phyloP scores from a whole-genome alignment of 2,888 invertebrate species.

The Nomada fabriciana region DNA sequence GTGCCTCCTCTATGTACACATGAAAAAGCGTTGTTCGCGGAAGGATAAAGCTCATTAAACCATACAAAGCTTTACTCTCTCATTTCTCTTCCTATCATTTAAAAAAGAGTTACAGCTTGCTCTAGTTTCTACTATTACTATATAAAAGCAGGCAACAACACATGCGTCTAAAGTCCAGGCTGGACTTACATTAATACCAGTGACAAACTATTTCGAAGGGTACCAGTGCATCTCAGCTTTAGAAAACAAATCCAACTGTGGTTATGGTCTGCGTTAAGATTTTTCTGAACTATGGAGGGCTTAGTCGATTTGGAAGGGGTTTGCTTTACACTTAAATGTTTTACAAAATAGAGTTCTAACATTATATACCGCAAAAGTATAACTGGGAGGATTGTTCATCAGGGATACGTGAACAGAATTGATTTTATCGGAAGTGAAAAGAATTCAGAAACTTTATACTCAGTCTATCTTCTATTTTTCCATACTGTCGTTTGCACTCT shows the following conservation, averaged over 20 bases:
- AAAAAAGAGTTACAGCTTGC: constrained; percentile 11
- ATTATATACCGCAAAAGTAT: too few relatives aligned
- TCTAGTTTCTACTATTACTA: neutral
- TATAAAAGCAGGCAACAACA: constrained; percentile 13
- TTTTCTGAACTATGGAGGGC: neutral
- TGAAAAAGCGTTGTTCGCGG: neutral
- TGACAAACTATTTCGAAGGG: constrained; percentile 22
- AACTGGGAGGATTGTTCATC: too few relatives aligned
- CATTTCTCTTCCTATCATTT: neutral
- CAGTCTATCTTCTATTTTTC: too few relatives aligned
- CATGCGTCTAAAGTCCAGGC: constrained; percentile 34
- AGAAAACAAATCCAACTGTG: constrained; percentile 18
- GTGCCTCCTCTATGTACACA: neutral
- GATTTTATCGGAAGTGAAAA: too few relatives aligned
- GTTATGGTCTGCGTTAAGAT: constrained; percentile 28
- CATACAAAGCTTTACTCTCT: constrained; percentile 20
- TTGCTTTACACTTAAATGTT: too few relatives aligned
- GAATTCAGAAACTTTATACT: too few relatives aligned
- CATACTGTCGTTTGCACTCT: too few relatives aligned
- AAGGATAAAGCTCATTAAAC: constrained; percentile 9
- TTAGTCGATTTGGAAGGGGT: too few relatives aligned
- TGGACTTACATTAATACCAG: neutral
- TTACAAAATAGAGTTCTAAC: too few relatives aligned
- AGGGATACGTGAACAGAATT: too few relatives aligned
- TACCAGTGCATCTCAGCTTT: constrained; percentile 51